Conservation (phyloP, 2,888 invertebrate genomes). For the Stenodera caucasica region DNA sequence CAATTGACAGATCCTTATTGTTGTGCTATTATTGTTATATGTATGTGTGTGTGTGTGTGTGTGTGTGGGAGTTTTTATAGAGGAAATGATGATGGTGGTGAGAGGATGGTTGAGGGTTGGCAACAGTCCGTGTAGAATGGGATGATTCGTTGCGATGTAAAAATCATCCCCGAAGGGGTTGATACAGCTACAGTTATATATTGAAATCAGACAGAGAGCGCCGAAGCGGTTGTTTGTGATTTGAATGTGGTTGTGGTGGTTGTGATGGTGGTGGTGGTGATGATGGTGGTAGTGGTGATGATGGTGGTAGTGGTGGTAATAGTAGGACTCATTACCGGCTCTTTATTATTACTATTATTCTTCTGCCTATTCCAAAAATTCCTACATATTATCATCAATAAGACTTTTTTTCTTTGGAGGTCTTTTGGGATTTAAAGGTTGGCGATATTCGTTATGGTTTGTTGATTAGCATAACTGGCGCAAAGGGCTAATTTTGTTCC, state of each 20-base stretch:
- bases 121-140: conserved; percentile 16
- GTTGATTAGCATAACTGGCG: neutral
- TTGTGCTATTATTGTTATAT: conserved; percentile 20
- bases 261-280: conserved; percentile 4
- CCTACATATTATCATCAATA: no score
- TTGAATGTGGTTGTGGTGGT: conserved; percentile 16
- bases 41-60: neutral
- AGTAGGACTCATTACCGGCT: neutral
- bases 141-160: conserved; percentile 41
- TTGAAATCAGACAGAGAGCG: conserved; percentile 50
- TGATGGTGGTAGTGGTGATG: neutral
- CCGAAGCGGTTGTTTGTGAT: conserved; percentile 41
- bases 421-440: conserved; percentile 3
- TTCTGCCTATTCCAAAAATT: no score
- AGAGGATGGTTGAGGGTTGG: conserved; percentile 29
- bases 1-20: conserved; percentile 55
- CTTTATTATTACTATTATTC: no score
- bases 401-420: no score
- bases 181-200: conserved; percentile 43
- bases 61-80: conserved; percentile 1
- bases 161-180: conserved; percentile 52
- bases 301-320: conserved; percentile 4
- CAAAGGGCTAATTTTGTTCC: conserved; percentile 11
- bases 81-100: neutral
- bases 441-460: neutral